A percentile compares a stretch with the other conserved stretches of the same genome.
Evolutionary conservation across 2,888 invertebrate genomes (phyloP).

Genomic region (Lapara coniferarum): DNA sequence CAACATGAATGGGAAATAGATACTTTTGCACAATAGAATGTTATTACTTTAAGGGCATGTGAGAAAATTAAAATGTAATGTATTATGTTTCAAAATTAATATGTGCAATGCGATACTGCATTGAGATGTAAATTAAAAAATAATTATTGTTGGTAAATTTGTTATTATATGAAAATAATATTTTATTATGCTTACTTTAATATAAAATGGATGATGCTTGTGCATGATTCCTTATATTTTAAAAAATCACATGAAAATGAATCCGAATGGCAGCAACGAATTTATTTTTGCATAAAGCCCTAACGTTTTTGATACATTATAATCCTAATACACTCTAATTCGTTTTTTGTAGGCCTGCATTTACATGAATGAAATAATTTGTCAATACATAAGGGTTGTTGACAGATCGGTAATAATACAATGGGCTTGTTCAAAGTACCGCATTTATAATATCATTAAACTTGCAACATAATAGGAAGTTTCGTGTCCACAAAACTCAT

Average conservation of each 20-base stretch:
- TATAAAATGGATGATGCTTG: neutral
- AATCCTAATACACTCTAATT: too few species aligned
- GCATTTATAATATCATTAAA: slow-evolving; percentile 58
- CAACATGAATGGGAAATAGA: slow-evolving; percentile 72
- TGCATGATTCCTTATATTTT: too few species aligned
- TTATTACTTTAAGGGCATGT: slow-evolving; percentile 82
- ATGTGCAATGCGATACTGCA: slow-evolving; percentile 49
- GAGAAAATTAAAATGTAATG: slow-evolving; percentile 81
- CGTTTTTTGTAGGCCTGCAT: too few species aligned
- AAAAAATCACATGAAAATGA: too few species aligned
- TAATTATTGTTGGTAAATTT: slow-evolving; percentile 29
- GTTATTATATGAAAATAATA: neutral
- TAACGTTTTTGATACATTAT: too few species aligned
- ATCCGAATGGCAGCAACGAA: too few species aligned
- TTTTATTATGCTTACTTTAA: neutral
- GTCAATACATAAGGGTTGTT: slow-evolving; percentile 38
- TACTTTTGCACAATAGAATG: slow-evolving; percentile 79
- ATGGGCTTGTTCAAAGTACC: slow-evolving; percentile 48
- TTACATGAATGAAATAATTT: neutral
- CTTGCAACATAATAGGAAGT: slow-evolving; percentile 40
- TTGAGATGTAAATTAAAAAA: slow-evolving; percentile 43
- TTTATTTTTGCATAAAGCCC: too few species aligned
- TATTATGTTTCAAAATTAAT: slow-evolving; percentile 56
- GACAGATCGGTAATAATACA: slow-evolving; percentile 43
- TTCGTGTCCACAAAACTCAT: slow-evolving; percentile 42